Evolutionary conservation across 2,113 vertebrate species (phyloP), one percentile per base, ranked within the genome.

Genomic region (Neodon shergylaensis): DNA sequence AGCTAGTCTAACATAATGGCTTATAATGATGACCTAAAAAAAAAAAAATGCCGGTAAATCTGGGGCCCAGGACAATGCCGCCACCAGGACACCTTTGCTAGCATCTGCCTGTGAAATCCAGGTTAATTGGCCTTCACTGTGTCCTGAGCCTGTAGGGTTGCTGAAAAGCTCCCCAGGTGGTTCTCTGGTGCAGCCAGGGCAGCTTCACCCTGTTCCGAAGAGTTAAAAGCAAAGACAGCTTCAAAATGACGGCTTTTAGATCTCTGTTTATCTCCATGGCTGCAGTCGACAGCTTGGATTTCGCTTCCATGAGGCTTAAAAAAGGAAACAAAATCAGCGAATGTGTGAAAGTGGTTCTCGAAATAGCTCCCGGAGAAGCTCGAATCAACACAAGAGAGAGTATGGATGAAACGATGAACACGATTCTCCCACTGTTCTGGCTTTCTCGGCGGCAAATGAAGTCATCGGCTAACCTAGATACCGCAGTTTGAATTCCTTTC

Each of bases 281-380:
- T 94, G 92, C 94, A 65, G 88, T 33, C 73, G 94, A 92, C 95
- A 97, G 95, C 95, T 90, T 96, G 96, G 73, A 68, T 89, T 94
- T 96, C 72, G 84, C 95, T 96, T 95, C 95, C 84, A 88, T 95
- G 93, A 92, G 79, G 79, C 89, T 93, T 93, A 93, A 94, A 97
- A 96, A 97, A 97, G 74, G 94, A 86, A 95, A 92, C 76, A 85
- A 93, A 93, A 95, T 88, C 85, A 78, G 92, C 65, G 72, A 61
- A 92, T 72, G 95, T 97, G 96, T 96, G 97, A 97, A 96, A 92
- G 96, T 47, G 49, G 88, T 44, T 96, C 95, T 95, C 63, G 90
- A 97, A 98, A 97, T 97, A 98, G 86, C 96, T 91, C 89, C 88
- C 61, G 72, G 94, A 77, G 95, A 93, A 82, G 93, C 58, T 90